Conservation (phyloP, 92 coral and sea anemone genomes). For the Zoanthus sansibaricus region DNA sequence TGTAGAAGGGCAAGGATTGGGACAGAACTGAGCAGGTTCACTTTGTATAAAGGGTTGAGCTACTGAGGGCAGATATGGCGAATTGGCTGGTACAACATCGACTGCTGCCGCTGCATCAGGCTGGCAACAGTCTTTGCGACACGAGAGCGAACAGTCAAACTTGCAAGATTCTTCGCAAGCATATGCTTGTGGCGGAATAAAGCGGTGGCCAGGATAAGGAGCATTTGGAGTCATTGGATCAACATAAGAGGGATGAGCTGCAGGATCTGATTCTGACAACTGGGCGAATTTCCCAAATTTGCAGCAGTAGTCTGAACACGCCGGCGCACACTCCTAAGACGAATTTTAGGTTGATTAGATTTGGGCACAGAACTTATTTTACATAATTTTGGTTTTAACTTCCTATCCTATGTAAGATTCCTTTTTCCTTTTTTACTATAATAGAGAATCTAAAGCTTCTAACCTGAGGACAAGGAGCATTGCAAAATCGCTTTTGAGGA, state of each 20-base stretch:
- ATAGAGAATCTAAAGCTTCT: neutral
- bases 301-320: conserved; percentile 88
- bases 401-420: no score
- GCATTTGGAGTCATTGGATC: conserved; percentile 68
- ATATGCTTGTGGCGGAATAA: conserved; percentile 70
- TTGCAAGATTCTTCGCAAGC: conserved; percentile 84
- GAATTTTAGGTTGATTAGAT: neutral
- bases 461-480: conserved; percentile 79
- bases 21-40: conserved; percentile 51
- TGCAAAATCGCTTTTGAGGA: conserved; percentile 72
- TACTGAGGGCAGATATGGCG: conserved; percentile 29
- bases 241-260: neutral
- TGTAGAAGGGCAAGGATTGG: conserved; percentile 79
- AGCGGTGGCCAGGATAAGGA: conserved; percentile 71
- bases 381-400: no score
- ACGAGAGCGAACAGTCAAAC: conserved; percentile 77
- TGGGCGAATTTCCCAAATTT: conserved; percentile 68
- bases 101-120: conserved; percentile 82
- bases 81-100: conserved; percentile 54
- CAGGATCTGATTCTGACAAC: neutral
- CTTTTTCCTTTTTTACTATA: no score
- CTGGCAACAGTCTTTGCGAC: conserved; percentile 90
- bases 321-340: conserved; percentile 89
- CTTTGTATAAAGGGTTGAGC: conserved; percentile 40
- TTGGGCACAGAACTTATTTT: neutral